These are phyloP conservation scores for Emydocephalus ijimae DNA, from an alignment of 2,113 vertebrate species.

Conservation along the genomic window DNA sequence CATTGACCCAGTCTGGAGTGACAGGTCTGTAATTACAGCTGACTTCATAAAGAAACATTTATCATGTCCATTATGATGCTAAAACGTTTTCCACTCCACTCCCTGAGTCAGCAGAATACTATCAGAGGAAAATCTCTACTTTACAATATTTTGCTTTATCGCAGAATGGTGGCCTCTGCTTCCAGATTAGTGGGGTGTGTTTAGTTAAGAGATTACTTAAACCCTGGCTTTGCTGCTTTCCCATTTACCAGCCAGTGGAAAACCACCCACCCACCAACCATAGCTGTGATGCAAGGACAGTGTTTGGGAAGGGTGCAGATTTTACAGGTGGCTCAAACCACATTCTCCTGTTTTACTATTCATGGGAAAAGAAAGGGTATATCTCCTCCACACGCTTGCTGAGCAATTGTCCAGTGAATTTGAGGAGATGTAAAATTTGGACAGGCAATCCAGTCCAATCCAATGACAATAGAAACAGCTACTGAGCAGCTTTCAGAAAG, in stretches of 20 bases:
- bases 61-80: neutral
- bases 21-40: neutral
- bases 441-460: neutral
- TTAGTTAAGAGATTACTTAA: neutral
- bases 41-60: neutral
- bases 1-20: neutral
- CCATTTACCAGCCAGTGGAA: neutral
- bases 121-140: neutral
- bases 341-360: neutral
- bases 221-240: neutral
- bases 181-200: neutral
- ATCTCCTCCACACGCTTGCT: neutral
- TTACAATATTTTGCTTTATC: neutral
- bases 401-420: neutral
- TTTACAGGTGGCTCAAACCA: neutral
- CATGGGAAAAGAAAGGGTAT: neutral
- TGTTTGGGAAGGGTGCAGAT: neutral
- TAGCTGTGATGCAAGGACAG: neutral
- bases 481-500: neutral
- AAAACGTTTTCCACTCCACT: neutral
- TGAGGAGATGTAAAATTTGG: neutral
- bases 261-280: neutral
- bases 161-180: neutral
- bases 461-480: neutral
- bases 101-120: neutral